A percentile compares a stretch with the other conserved stretches of the same genome.
These are phyloP conservation scores for Seira ritae DNA, from an alignment of 2,888 invertebrate genomes.

Conservation along the genomic window DNA sequence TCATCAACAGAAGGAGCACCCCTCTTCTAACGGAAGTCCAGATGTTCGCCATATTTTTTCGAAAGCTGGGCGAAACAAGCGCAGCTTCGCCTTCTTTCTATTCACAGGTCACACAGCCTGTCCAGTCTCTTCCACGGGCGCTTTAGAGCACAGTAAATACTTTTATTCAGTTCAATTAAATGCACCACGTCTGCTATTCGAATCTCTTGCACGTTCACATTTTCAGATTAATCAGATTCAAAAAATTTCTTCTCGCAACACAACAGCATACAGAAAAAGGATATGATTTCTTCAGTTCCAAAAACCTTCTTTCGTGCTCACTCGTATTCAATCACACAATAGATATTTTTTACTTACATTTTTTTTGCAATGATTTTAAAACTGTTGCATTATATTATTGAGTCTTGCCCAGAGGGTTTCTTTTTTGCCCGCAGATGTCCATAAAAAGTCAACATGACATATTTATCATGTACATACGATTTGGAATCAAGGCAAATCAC, in stretches of 20 bases:
- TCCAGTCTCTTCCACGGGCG: not conserved
- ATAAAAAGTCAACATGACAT: conserved; percentile 21
- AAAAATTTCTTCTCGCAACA: not conserved
- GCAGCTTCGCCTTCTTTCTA: not conserved
- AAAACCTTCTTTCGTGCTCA: no score
- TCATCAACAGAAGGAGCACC: not conserved
- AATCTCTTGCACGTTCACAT: not conserved
- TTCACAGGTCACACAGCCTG: no score
- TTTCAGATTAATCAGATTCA: not conserved
- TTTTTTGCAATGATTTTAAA: not conserved
- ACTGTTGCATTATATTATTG: no score
- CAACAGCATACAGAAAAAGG: no score
- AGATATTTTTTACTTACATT: not conserved
- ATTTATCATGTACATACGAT: not conserved
- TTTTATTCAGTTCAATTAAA: not conserved
- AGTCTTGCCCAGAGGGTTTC: not conserved
- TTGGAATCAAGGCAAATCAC: not conserved
- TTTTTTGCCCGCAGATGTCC: conserved; percentile 23
- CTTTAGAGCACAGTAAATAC: not conserved
- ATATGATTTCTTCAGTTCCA: no score
- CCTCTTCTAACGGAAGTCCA: not conserved
- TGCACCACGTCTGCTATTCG: not conserved
- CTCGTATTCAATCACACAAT: not conserved
- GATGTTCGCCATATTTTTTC: not conserved
- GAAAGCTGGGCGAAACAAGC: not conserved